Conservation (phyloP, 2,797 vertebrate species). For the Threskiornis aethiopicus region DNA sequence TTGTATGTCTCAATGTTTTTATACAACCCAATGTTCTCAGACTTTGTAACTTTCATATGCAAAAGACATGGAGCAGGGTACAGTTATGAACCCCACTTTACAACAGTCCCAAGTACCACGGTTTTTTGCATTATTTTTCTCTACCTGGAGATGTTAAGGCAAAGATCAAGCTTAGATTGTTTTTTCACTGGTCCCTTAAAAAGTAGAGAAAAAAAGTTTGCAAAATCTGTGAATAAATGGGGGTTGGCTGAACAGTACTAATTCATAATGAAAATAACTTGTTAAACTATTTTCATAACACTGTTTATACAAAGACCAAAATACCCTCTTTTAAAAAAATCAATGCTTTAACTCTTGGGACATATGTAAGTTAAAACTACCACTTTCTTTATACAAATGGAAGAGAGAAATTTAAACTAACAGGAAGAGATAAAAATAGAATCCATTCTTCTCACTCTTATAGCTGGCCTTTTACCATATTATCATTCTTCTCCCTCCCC, state of each 20-base stretch:
- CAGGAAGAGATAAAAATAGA: not conserved
- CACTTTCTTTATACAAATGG: not conserved
- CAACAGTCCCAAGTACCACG: not conserved
- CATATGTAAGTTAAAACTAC: not conserved
- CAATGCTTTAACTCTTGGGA: fast-evolving
- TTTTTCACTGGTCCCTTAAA: not conserved
- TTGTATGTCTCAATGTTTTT: not conserved
- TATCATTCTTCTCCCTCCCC: not conserved
- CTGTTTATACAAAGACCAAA: not conserved
- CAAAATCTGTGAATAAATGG: not conserved
- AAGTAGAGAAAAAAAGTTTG: not conserved
- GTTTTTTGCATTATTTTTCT: not conserved
- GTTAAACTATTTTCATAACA: not conserved
- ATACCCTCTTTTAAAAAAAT: not conserved
- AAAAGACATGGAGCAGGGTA: not conserved
- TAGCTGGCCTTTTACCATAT: not conserved
- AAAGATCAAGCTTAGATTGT: not conserved
- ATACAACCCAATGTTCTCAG: not conserved
- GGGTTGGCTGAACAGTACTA: not conserved
- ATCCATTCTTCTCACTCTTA: not conserved
- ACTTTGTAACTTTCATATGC: not conserved
- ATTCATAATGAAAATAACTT: not conserved
- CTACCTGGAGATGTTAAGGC: not conserved
- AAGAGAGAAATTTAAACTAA: not conserved
- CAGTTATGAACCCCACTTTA: not conserved